Percentiles rank a stretch among this genome's conserved stretches.
These are phyloP conservation scores for Hirtodrosophila cameraria DNA, from an alignment of 2,888 invertebrate genomes.

Conservation along the genomic window DNA sequence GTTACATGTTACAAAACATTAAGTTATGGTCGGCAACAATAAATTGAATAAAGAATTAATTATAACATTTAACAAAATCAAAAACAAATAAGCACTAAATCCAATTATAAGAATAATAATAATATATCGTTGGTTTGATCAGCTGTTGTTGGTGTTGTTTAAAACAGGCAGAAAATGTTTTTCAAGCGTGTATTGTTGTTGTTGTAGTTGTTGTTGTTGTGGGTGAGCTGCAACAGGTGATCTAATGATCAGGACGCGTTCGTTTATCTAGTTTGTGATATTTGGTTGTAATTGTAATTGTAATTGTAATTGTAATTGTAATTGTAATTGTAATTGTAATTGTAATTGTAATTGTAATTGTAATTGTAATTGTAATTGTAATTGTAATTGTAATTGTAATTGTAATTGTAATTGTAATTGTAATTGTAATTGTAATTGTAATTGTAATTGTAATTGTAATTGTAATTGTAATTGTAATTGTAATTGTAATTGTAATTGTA, in stretches of 20 bases:
- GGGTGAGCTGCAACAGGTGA: not conserved
- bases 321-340: conserved; percentile 6
- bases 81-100: conserved; percentile 7
- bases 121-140: not conserved
- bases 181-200: conserved; percentile 13
- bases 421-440: conserved; percentile 10
- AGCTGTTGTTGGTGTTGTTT: not conserved
- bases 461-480: conserved; percentile 15
- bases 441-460: conserved; percentile 6
- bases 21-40: not conserved
- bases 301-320: conserved; percentile 10
- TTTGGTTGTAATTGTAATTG: conserved; percentile 12
- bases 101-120: conserved; percentile 1
- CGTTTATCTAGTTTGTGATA: not conserved
- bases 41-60: conserved; percentile 4
- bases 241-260: too few relatives aligned
- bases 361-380: conserved; percentile 10
- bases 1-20: too few relatives aligned
- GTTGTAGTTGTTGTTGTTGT: not conserved
- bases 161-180: not conserved
- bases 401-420: conserved; percentile 15
- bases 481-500: conserved; percentile 10
- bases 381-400: conserved; percentile 6
- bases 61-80: not conserved
- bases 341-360: conserved; percentile 15